Conservation (phyloP, 2,888 invertebrate species). For the Lagria hirta region DNA sequence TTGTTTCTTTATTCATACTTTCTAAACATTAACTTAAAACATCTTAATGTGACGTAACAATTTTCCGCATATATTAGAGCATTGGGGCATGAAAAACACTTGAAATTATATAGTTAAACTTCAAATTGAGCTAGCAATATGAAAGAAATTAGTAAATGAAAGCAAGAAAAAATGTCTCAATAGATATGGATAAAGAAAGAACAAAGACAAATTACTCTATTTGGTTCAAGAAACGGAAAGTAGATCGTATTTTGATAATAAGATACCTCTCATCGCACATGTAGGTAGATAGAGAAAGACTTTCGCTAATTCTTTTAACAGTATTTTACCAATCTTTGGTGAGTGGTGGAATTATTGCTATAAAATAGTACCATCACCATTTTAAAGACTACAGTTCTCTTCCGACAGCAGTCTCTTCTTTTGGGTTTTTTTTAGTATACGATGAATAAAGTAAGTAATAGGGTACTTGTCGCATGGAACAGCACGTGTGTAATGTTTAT, state of each 20-base stretch:
- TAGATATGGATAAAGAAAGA: no score
- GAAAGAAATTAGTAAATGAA: no score
- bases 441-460: constrained; percentile 7
- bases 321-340: constrained; percentile 10
- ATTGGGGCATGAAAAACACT: no score
- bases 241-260: constrained; percentile 20
- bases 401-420: constrained; percentile 6
- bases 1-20: no score
- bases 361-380: constrained; percentile 12
- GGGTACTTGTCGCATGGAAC: neutral
- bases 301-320: constrained; percentile 13
- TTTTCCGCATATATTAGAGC: no score
- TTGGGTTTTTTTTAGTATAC: constrained; percentile 7
- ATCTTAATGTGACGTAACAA: no score
- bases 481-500: constrained; percentile 4
- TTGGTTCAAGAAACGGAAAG: constrained; percentile 24
- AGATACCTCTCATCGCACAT: constrained; percentile 20
- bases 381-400: constrained; percentile 4
- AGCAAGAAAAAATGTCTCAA: no score
- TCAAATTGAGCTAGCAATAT: no score
- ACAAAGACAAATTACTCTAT: constrained; percentile 11
- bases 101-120: no score
- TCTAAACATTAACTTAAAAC: no score
- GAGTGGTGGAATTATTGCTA: constrained; percentile 13
- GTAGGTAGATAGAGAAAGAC: constrained; percentile 19